These are phyloP conservation scores for Argentina silus DNA, from an alignment of 2,797 vertebrate genomes.

Conservation along the genomic window DNA sequence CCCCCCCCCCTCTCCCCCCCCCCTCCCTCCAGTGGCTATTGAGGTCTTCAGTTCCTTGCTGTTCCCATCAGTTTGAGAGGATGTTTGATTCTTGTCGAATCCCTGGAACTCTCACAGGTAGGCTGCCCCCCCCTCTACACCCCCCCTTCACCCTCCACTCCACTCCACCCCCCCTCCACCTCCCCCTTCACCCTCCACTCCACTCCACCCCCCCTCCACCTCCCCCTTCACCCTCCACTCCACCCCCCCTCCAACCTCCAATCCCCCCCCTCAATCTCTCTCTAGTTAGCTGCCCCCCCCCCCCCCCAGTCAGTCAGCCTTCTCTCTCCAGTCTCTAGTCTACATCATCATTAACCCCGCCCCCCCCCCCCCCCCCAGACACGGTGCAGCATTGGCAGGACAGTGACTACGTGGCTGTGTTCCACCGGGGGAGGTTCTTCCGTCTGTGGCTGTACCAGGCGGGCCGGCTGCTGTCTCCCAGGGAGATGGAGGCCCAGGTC, in stretches of 20 bases:
- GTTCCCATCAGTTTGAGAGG: conserved; percentile 82
- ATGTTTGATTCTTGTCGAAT: conserved; percentile 84
- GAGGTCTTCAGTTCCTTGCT: conserved; percentile 85
- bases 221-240: conserved; percentile 8
- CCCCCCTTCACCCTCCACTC: conserved; percentile 8
- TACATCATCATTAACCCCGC: background rate
- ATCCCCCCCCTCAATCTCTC: background rate
- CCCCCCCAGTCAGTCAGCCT: background rate
- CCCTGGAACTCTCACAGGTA: conserved; percentile 79
- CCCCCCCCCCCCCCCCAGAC: conserved; percentile 67
- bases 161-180: background rate
- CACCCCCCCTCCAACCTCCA: too few relatives aligned
- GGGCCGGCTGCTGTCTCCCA: conserved; percentile 81
- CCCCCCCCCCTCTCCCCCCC: conserved; percentile 10
- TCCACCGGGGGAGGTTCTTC: conserved; percentile 88
- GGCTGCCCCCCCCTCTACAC: background rate
- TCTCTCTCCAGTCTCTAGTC: background rate
- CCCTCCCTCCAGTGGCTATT: conserved; percentile 78
- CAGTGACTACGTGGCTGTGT: conserved; percentile 85
- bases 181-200: conserved; percentile 8
- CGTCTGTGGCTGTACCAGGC: conserved; percentile 82
- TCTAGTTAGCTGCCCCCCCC: background rate
- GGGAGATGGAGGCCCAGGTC: conserved; percentile 88
- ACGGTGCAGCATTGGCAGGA: conserved; percentile 82
- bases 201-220: background rate